These are phyloP conservation scores for Hyles vespertilio DNA, from an alignment of 1,140 invertebrate species.

Conservation along the genomic window DNA sequence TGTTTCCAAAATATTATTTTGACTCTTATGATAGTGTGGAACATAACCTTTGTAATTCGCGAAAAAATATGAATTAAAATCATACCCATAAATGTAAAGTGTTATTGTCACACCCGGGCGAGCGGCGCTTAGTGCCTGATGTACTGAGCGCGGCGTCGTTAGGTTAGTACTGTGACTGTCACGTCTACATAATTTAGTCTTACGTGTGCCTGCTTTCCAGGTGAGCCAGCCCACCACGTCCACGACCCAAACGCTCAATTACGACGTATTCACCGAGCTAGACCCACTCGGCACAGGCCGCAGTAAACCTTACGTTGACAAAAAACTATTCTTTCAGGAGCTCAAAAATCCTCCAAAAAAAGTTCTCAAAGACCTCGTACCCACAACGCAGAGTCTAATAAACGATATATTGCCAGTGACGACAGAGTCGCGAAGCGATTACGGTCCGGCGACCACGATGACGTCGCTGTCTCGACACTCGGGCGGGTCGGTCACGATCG, in stretches of 20 bases:
- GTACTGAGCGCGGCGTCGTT: too few relatives aligned
- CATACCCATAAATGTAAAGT: too few relatives aligned
- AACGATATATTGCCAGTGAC: constrained; percentile 50
- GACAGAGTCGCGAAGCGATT: constrained; percentile 41
- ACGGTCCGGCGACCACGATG: constrained; percentile 60
- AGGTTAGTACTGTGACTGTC: constrained; percentile 1
- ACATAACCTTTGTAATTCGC: background rate
- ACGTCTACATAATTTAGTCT: constrained; percentile 31
- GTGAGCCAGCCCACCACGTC: constrained; percentile 48
- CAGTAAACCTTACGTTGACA: constrained; percentile 93
- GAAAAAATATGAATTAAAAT: background rate
- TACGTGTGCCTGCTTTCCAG: constrained; percentile 55
- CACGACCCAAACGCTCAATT: constrained; percentile 47
- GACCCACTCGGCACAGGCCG: constrained; percentile 93
- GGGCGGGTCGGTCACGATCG: constrained; percentile 68
- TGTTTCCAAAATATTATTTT: background rate
- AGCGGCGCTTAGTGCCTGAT: too few relatives aligned
- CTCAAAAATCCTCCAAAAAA: constrained; percentile 95
- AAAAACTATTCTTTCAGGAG: constrained; percentile 96
- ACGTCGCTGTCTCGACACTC: constrained; percentile 70
- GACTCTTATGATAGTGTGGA: background rate
- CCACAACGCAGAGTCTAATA: constrained; percentile 51
- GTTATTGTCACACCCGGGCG: too few relatives aligned
- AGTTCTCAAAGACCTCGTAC: constrained; percentile 88
- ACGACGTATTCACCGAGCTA: constrained; percentile 93